phyloP scores from a whole-genome alignment of 2,888 invertebrate genomes.

The Halictus ligatus region DNA sequence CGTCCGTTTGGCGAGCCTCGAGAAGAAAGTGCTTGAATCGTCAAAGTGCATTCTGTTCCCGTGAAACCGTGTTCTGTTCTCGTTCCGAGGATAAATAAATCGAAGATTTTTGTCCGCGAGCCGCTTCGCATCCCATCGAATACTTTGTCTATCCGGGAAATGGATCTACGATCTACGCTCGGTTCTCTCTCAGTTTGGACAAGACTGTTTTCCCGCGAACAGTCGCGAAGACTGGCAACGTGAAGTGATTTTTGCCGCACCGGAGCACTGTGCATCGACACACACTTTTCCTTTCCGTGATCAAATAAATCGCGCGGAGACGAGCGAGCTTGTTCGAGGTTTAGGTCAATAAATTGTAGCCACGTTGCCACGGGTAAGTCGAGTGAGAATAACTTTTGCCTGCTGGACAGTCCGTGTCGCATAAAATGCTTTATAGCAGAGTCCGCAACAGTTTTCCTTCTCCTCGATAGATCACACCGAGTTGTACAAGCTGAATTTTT shows the following conservation, averaged over 20 bases:
- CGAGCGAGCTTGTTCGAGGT: not conserved
- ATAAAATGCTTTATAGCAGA: too few relatives aligned
- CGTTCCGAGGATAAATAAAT: not conserved
- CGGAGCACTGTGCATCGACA: not conserved
- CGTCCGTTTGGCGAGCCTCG: not conserved
- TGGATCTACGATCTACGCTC: not conserved
- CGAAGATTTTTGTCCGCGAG: not conserved
- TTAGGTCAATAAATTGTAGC: not conserved
- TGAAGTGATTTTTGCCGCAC: not conserved
- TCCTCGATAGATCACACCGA: too few relatives aligned
- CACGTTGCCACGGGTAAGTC: not conserved
- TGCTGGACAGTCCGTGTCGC: too few relatives aligned
- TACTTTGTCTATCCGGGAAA: not conserved
- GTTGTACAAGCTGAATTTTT: too few relatives aligned
- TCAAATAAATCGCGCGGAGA: not conserved
- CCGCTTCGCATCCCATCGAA: not conserved
- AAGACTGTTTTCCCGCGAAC: not conserved
- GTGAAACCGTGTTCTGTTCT: not conserved
- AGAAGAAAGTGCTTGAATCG: not conserved
- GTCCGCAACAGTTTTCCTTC: too few relatives aligned
- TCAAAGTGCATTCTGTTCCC: not conserved
- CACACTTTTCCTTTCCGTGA: not conserved
- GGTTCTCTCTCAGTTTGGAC: not conserved
- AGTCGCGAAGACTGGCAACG: not conserved
- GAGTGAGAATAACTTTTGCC: too few relatives aligned